phyloP scores from a whole-genome alignment of 2,888 invertebrate genomes.

The Cheiracanthium punctorium region DNA sequence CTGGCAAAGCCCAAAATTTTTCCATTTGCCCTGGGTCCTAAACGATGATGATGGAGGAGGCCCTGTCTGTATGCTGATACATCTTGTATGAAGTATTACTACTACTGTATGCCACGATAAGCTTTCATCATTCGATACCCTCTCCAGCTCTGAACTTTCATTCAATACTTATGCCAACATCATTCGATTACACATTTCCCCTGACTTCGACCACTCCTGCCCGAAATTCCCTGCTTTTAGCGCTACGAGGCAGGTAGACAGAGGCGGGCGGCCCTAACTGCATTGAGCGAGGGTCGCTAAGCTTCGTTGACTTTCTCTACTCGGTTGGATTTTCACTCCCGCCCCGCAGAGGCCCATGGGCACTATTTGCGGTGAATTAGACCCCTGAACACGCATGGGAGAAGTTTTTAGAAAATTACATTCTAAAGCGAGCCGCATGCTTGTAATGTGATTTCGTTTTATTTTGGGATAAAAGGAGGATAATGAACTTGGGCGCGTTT shows the following conservation, averaged over 20 bases:
- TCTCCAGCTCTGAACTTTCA: too few species aligned
- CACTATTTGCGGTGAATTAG: constrained; percentile 30
- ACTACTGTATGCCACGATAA: too few species aligned
- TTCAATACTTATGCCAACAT: too few species aligned
- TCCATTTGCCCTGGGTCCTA: too few species aligned
- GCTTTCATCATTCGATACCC: too few species aligned
- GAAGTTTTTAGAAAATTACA: constrained; percentile 8
- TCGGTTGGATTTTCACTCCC: constrained; percentile 17
- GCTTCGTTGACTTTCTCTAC: constrained; percentile 28
- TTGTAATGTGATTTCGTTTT: not conserved
- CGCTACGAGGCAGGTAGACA: constrained; percentile 27
- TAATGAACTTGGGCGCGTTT: not conserved
- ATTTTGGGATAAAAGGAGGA: not conserved
- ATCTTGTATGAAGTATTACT: too few species aligned
- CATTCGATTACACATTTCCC: too few species aligned
- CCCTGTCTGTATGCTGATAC: too few species aligned
- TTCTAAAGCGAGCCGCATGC: not conserved
- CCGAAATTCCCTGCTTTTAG: not conserved
- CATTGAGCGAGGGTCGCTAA: constrained; percentile 19
- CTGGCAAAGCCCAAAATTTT: too few species aligned
- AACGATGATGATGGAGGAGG: too few species aligned
- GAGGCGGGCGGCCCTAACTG: not conserved
- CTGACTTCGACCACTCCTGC: constrained; percentile 17
- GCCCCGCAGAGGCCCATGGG: constrained; percentile 25
- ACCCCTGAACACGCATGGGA: not conserved